Percentiles rank a stretch among this genome's conserved stretches.
Evolutionary conservation across 1,140 invertebrate species (phyloP).

Genomic region (Meteorus sp.): DNA sequence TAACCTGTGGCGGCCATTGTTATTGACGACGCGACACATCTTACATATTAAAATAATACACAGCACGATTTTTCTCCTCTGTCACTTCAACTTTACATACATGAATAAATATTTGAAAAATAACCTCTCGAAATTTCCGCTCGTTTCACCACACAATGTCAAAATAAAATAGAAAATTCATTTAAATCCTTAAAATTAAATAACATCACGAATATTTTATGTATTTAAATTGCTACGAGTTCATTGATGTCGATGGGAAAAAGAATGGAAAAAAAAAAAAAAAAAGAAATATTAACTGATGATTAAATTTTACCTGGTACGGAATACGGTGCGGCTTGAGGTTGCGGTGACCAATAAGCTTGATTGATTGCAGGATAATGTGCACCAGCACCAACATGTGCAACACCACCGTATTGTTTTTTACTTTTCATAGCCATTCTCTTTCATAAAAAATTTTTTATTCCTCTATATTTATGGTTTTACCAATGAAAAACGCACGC

Average conservation of each 20-base stretch:
- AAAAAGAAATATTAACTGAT: not conserved
- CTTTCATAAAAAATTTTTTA: constrained; percentile 7
- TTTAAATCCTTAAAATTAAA: too few species aligned
- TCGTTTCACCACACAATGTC: too few species aligned
- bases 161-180: too few species aligned
- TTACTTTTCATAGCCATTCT: constrained; percentile 56
- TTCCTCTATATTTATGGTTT: too few species aligned
- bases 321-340: constrained; percentile 73
- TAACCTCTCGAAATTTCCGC: not conserved
- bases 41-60: constrained; percentile 36
- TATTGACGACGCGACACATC: constrained; percentile 26
- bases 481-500: too few species aligned
- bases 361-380: constrained; percentile 77
- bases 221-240: too few species aligned
- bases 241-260: too few species aligned
- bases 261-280: too few species aligned
- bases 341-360: constrained; percentile 77
- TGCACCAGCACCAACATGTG: constrained; percentile 36
- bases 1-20: constrained; percentile 2
- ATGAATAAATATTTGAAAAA: not conserved
- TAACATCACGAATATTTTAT: too few species aligned
- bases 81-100: too few species aligned
- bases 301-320: constrained; percentile 68
- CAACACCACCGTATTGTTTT: constrained; percentile 46
- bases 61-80: too few species aligned